A percentile compares a stretch with the other conserved stretches of the same genome.
Conservation (phyloP, 2,888 invertebrate species). For the Electrophaes corylata region DNA sequence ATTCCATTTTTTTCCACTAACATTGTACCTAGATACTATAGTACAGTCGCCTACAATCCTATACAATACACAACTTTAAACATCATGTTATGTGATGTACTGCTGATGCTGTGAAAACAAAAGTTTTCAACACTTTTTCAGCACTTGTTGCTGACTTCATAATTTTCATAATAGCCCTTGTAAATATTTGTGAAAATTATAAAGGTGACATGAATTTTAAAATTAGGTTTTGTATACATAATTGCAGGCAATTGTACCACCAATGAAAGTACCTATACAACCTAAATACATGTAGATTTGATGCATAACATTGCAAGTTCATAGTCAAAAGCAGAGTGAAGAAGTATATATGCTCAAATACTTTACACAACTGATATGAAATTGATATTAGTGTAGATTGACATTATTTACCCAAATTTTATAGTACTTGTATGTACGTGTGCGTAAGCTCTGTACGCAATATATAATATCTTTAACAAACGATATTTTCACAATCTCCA, state of each 20-base stretch:
- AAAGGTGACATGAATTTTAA: too few species aligned
- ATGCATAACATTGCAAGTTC: conserved; percentile 33
- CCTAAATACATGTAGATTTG: too few species aligned
- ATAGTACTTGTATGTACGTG: conserved; percentile 60
- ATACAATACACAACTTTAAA: too few species aligned
- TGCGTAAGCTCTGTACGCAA: conserved; percentile 46
- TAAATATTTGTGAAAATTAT: too few species aligned
- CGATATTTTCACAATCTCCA: conserved; percentile 59
- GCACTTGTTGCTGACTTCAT: too few species aligned
- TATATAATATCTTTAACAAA: conserved; percentile 50
- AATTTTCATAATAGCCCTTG: too few species aligned
- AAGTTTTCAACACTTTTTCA: too few species aligned
- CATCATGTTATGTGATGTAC: too few species aligned
- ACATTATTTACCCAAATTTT: conserved; percentile 71
- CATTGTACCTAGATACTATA: conserved; percentile 1
- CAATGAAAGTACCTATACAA: conserved; percentile 25
- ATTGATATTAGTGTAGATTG: conserved; percentile 78
- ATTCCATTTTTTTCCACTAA: conserved; percentile 15
- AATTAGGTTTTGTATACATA: too few species aligned
- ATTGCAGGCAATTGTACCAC: too few species aligned
- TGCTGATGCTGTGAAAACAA: too few species aligned
- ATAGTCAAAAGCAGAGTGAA: conserved; percentile 36
- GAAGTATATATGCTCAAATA: conserved; percentile 53
- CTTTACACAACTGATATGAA: conserved; percentile 75
- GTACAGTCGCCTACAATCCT: too few species aligned